These are phyloP conservation scores for Halocynthia aurantium DNA, from an alignment of 23 tunicate species.

Conservation along the genomic window DNA sequence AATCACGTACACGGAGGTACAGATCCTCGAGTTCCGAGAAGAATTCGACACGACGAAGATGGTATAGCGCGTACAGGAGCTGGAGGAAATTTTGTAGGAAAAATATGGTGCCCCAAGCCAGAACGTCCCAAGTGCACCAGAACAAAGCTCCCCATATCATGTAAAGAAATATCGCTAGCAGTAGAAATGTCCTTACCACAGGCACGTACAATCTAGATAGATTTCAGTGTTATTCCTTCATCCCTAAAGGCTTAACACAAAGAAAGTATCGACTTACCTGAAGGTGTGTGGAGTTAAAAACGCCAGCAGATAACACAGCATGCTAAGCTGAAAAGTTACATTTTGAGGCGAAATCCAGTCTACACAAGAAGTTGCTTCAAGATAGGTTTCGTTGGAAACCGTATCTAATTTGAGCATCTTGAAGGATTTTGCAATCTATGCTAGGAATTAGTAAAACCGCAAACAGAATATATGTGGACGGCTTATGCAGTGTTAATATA, in stretches of 20 bases:
- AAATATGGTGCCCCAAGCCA: constrained; percentile 53
- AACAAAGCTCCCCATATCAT: constrained; percentile 69
- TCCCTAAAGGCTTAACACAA: neutral
- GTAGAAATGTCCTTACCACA: constrained; percentile 15
- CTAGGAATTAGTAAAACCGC: too few relatives aligned
- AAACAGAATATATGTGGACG: too few relatives aligned
- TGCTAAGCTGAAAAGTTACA: constrained; percentile 48
- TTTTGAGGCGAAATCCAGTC: constrained; percentile 53
- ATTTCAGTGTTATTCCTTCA: neutral
- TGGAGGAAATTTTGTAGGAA: constrained; percentile 51
- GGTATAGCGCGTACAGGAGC: constrained; percentile 44
- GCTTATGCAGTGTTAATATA: too few relatives aligned
- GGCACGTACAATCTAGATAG: constrained; percentile 46
- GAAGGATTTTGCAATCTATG: too few relatives aligned
- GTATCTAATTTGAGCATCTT: too few relatives aligned
- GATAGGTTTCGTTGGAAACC: neutral
- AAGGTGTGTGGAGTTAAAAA: constrained; percentile 43
- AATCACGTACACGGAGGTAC: constrained; percentile 36
- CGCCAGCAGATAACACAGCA: constrained; percentile 34
- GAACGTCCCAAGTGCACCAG: constrained; percentile 82
- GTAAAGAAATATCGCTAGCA: constrained; percentile 26
- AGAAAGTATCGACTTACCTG: constrained; percentile 44
- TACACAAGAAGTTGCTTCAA: constrained; percentile 9
- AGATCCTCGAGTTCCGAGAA: constrained; percentile 54
- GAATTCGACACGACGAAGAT: constrained; percentile 38